Base-by-base conservation (phyloP, 1,140 invertebrate genomes). In the Nasonia giraulti region DNA sequence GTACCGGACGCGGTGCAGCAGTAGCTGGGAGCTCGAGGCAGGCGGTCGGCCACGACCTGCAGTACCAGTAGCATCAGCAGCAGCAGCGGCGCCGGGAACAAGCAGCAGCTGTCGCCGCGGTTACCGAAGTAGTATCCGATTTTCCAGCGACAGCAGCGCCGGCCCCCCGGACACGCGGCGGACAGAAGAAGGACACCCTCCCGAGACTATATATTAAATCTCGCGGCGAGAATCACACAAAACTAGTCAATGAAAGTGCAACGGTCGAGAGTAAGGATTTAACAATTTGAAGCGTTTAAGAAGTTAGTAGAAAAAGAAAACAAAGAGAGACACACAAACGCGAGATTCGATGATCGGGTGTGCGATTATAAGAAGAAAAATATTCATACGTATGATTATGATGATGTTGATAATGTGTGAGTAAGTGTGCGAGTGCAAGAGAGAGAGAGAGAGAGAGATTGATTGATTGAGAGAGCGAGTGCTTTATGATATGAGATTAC, bases 161-260 rank as follows among this genome's bases (percentile, higher is more conserved):
- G 27, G 1, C 27, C 27, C 79, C 23, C 37, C 68, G 20, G 62
- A 17, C 62, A 33, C 68, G 20, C 5, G 2, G 8, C 8, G 31
- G 68, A 71, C 5, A 27, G 27, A 27, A 27, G 27, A 27, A 27
- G 10, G 7, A 27, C 23, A 71, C 47, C 37, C 23, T n/a, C 80
- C 17, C 68, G 55, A 68, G 73, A 31, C 50, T n/a, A 50, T 47
- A 66, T 27, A 27, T 27, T 27, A 27, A 27, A 27, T 76, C 82
- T 79, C 83, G 76, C 76, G 44, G 74, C 55, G 62, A 83, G 40
- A 75, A 75, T 69, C 62, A 82, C 90, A 92, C 91, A 90, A 92
- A 93, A 92, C 92, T 93, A 93, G 92, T 93, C 92, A 93, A 93
- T 93, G 89, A 92, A 92, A 93, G 92, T 93, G 92, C 92, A 93